phyloP scores from a whole-genome alignment of 2,797 vertebrate genomes.

The Phalloptychus januarius region DNA sequence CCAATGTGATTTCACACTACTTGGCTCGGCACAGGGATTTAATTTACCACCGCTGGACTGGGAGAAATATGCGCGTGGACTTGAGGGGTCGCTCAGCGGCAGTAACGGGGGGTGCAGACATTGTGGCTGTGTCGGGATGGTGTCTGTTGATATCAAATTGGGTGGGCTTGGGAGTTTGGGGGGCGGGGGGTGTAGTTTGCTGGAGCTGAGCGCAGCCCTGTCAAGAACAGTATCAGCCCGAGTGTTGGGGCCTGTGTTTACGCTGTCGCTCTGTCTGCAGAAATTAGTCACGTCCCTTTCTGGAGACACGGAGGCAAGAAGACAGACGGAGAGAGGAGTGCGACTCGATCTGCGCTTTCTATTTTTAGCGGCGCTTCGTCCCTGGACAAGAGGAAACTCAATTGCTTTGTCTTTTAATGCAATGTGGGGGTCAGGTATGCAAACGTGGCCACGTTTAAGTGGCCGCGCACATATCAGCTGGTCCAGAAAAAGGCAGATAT shows the following conservation, averaged over 20 bases:
- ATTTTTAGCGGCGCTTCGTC: slow-evolving; percentile 14
- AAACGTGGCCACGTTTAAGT: neutral
- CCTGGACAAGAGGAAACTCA: slow-evolving; percentile 32
- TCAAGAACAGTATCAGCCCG: slow-evolving; percentile 59
- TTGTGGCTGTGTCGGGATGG: slow-evolving; percentile 21
- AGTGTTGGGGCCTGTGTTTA: slow-evolving; percentile 55
- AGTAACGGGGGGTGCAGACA: slow-evolving; percentile 26
- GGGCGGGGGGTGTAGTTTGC: slow-evolving; percentile 22
- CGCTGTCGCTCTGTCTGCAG: slow-evolving; percentile 60
- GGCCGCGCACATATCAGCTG: slow-evolving; percentile 16
- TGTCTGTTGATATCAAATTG: slow-evolving; percentile 40
- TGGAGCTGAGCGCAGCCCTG: slow-evolving; percentile 53
- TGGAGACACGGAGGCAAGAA: slow-evolving; percentile 38
- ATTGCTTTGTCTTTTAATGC: slow-evolving; percentile 49
- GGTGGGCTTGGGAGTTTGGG: slow-evolving; percentile 1
- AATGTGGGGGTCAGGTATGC: slow-evolving; percentile 40
- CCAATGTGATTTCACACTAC: slow-evolving; percentile 77
- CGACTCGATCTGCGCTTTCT: slow-evolving; percentile 13
- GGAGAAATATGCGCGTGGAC: slow-evolving; percentile 62
- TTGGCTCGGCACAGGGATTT: slow-evolving; percentile 68
- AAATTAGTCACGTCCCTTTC: slow-evolving; percentile 66
- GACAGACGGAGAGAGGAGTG: slow-evolving; percentile 13
- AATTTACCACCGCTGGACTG: slow-evolving; percentile 70
- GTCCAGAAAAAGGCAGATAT: slow-evolving; percentile 3
- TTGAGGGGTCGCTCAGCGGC: slow-evolving; percentile 34